phyloP scores from a whole-genome alignment of 2,888 invertebrate species.

The Lydus trimaculatus region DNA sequence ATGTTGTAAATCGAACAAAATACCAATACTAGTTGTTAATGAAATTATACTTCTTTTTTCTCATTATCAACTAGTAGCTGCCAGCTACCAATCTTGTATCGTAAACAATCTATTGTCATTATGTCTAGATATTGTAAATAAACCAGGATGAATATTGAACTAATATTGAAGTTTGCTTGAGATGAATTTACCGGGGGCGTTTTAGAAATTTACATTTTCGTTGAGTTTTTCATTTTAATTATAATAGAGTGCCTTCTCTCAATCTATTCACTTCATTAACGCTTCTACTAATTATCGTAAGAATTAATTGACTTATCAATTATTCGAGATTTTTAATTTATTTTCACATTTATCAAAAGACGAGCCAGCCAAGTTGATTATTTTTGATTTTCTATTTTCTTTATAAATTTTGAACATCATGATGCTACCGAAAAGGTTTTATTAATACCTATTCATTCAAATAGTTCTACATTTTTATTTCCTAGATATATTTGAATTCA shows the following conservation, averaged over 20 bases:
- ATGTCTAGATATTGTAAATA: neutral
- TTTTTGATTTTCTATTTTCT: neutral
- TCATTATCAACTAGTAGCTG: neutral
- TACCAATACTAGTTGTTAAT: neutral
- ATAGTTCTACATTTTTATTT: too few relatives aligned
- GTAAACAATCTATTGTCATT: neutral
- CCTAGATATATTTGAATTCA: too few relatives aligned
- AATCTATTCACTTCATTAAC: neutral
- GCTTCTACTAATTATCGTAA: neutral
- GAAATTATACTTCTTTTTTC: neutral
- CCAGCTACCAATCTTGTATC: neutral
- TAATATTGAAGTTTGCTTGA: neutral
- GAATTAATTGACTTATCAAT: neutral
- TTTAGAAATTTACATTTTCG: neutral
- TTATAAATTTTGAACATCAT: too few relatives aligned
- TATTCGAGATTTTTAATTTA: neutral
- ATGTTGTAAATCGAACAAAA: neutral
- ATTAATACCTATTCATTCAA: too few relatives aligned
- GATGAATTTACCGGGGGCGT: neutral
- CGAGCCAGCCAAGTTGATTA: neutral
- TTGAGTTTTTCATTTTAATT: conserved; percentile 2
- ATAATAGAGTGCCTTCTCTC: neutral
- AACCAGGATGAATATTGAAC: neutral
- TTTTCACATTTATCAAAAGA: neutral
- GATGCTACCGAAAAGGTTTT: too few relatives aligned